phyloP scores from a whole-genome alignment of 2,888 invertebrate species.

The Nemapogon koenigi region DNA sequence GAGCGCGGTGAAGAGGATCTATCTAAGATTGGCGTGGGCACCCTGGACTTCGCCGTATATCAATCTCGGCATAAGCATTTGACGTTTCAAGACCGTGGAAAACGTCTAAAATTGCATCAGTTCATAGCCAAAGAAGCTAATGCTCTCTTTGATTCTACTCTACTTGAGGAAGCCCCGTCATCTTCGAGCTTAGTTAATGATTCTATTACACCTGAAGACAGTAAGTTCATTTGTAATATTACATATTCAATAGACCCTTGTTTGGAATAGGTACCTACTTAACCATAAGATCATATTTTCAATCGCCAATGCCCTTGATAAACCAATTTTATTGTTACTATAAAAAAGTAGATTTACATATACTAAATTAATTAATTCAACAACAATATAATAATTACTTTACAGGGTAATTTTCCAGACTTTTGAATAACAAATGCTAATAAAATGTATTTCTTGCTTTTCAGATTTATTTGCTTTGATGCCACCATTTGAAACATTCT shows the following conservation, averaged over 20 bases:
- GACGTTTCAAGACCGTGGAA: conserved; percentile 83
- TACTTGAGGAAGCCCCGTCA: conserved; percentile 51
- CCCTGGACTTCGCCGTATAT: conserved; percentile 76
- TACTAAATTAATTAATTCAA: no score
- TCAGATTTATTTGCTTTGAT: conserved; percentile 79
- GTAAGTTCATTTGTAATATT: conserved; percentile 31
- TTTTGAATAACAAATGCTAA: neutral
- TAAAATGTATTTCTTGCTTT: conserved; percentile 24
- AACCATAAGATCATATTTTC: no score
- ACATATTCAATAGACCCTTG: no score
- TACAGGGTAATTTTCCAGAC: neutral
- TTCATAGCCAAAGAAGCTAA: conserved; percentile 87
- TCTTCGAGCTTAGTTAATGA: conserved; percentile 61
- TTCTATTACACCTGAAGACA: conserved; percentile 57
- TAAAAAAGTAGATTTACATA: no score
- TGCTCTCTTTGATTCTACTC: conserved; percentile 70
- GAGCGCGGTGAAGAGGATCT: conserved; percentile 82
- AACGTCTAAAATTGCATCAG: conserved; percentile 83
- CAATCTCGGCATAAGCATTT: conserved; percentile 81
- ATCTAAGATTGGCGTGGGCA: conserved; percentile 62
- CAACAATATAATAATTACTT: no score
- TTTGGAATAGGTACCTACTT: no score
- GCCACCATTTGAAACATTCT: conserved; percentile 87
- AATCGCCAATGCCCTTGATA: no score
- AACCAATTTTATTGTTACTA: no score